These are phyloP conservation scores for Arctia plantaginis DNA, from an alignment of 2,888 invertebrate species.

Conservation along the genomic window DNA sequence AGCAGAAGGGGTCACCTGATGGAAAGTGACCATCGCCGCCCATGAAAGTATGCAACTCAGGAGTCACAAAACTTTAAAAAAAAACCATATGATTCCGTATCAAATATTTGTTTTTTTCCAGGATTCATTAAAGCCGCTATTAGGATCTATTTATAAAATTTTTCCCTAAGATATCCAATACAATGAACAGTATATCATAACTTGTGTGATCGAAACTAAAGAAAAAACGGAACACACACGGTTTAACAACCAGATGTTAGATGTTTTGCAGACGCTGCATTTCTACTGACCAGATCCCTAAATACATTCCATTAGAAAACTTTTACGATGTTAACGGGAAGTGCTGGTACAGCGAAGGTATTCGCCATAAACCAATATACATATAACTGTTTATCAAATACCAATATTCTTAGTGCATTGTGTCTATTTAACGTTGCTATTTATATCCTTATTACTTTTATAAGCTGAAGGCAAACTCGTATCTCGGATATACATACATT, in stretches of 20 bases:
- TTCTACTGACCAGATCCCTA: constrained; percentile 4
- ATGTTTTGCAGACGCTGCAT: constrained; percentile 7
- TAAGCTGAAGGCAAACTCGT: constrained; percentile 8
- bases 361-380: constrained; percentile 24
- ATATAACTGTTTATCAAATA: constrained; percentile 28
- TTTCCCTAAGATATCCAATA: background rate
- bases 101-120: background rate
- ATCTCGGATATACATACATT: background rate
- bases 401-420: constrained; percentile 15
- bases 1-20: too few species aligned
- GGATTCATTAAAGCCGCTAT: background rate
- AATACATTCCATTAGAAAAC: constrained; percentile 17
- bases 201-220: background rate
- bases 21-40: too few species aligned
- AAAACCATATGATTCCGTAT: too few species aligned
- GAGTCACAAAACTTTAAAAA: too few species aligned
- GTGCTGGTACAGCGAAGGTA: constrained; percentile 4
- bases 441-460: constrained; percentile 6
- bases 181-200: background rate
- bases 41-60: too few species aligned
- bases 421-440: constrained; percentile 11
- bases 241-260: constrained; percentile 11
- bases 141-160: background rate
- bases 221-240: constrained; percentile 3
- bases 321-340: constrained; percentile 22